A percentile compares a stretch with the other conserved stretches of the same genome.
Evolutionary conservation across 2,888 invertebrate species (phyloP).

Genomic region (Clepsis dumicolana): DNA sequence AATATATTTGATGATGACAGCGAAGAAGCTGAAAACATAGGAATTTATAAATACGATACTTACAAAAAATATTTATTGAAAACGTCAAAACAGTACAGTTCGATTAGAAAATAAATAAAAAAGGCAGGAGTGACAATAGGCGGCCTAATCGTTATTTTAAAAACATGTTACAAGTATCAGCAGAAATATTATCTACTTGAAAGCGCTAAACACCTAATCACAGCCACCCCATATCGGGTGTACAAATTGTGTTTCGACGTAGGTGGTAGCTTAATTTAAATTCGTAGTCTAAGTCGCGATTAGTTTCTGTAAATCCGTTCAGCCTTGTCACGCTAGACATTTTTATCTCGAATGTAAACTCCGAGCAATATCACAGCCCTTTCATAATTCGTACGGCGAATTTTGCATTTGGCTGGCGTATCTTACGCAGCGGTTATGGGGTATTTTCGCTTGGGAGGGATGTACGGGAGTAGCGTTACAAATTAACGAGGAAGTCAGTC

Average conservation of each 20-base stretch:
- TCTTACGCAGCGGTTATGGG: constrained; percentile 56
- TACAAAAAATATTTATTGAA: too few relatives aligned
- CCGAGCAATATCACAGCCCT: constrained; percentile 58
- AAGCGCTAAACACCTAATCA: too few relatives aligned
- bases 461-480: constrained; percentile 71
- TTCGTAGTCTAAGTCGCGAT: constrained; percentile 48
- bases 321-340: constrained; percentile 59
- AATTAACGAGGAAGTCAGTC: constrained; percentile 81
- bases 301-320: constrained; percentile 55
- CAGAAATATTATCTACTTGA: too few relatives aligned
- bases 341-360: constrained; percentile 75
- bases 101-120: too few relatives aligned
- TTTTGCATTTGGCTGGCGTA: constrained; percentile 49
- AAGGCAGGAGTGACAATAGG: too few relatives aligned
- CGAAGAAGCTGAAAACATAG: neutral
- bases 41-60: too few relatives aligned
- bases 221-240: too few relatives aligned
- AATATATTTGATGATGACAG: neutral
- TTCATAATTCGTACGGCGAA: constrained; percentile 56
- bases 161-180: too few relatives aligned
- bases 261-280: too few relatives aligned
- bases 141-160: too few relatives aligned
- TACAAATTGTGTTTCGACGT: too few relatives aligned
- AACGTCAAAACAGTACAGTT: too few relatives aligned
- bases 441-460: constrained; percentile 59